Base-by-base conservation (phyloP, 2,113 vertebrate genomes). In the Butorides virescens region DNA sequence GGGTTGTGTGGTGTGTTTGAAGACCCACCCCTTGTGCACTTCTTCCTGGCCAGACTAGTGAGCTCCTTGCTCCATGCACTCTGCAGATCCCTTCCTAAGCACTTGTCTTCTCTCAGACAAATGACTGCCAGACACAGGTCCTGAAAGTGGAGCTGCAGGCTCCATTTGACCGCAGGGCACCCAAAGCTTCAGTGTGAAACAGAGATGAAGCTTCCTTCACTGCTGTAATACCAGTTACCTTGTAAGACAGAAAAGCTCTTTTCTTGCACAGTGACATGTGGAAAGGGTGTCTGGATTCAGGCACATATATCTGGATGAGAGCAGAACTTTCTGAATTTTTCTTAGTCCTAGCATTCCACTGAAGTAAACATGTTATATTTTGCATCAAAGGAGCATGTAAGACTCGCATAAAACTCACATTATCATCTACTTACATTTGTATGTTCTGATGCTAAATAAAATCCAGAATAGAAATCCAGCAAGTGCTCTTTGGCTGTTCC, bases 391-490 rank as follows among this genome's bases (percentile, higher is more conserved):
- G 19, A 62, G 47, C 23, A 50, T 20, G 37, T 11, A 67, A 39
- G 11, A 32, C 29, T 77, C 1, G 0, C 11, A 7, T 46, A 61
- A 86, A 65, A 65, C 8, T 70, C 30, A 26, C 0, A 0, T 68
- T 74, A 25, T 47, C 25, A 21, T 42, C 22, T 61, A 14, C 39
- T 72, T 56, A 8, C n/a, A 66, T 76, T 15, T 44, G 16, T 76
- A 19, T 67, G 52, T 34, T 77, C 59, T 58, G 47, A n/a, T 36
- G 52, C 22, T 59, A 26, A 65, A 49, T 5, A 77, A 71, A 92
- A 81, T 36, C 17, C 36, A 86, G 52, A 75, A 55, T 65, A 67
- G 61, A 77, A 77, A 72, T 46, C 27, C 16, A 39, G 22, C 39
- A 17, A 68, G 14, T 32, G 15, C 15, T 62, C 29, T 82, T 66